phyloP scores from a whole-genome alignment of 92 coral and sea anemone genomes.

The Zoanthus sansibaricus region DNA sequence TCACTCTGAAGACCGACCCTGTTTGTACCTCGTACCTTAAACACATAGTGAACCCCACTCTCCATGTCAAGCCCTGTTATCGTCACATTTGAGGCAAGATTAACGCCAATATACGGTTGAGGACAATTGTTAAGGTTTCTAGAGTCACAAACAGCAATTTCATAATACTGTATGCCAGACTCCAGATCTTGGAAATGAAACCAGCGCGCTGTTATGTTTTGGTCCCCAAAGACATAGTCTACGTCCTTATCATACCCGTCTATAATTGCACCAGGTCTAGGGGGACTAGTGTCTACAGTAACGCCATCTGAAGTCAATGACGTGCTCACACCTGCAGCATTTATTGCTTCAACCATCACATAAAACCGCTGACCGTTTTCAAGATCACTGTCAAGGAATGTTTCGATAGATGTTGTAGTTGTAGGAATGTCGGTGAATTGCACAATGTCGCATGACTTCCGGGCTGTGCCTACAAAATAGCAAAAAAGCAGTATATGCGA shows the following conservation, averaged over 20 bases:
- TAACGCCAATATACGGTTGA: conserved; percentile 71
- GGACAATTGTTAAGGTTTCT: conserved; percentile 73
- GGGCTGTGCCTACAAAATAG: conserved; percentile 35
- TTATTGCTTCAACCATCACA: conserved; percentile 82
- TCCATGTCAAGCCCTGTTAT: conserved; percentile 82
- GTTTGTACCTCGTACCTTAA: conserved; percentile 79
- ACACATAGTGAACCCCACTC: conserved; percentile 74
- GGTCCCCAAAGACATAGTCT: conserved; percentile 72
- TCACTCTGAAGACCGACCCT: conserved; percentile 77
- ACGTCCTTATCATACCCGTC: conserved; percentile 73
- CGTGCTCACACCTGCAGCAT: conserved; percentile 83
- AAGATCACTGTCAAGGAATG: conserved; percentile 58
- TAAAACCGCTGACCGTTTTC: conserved; percentile 76
- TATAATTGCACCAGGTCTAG: conserved; percentile 72
- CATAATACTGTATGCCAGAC: conserved; percentile 77
- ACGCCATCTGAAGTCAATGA: conserved; percentile 89
- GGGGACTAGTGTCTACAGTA: conserved; percentile 85
- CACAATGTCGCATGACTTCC: conserved; percentile 72
- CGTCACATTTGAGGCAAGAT: conserved; percentile 66
- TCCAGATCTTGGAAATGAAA: conserved; percentile 78
- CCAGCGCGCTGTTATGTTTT: conserved; percentile 80
- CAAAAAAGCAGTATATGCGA: too few species aligned
- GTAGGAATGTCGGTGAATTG: conserved; percentile 40
- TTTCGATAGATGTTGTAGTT: conserved; percentile 56
- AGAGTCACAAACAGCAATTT: conserved; percentile 84